Conservation (phyloP, 2,888 invertebrate genomes). For the Allophyes oxyacanthae region DNA sequence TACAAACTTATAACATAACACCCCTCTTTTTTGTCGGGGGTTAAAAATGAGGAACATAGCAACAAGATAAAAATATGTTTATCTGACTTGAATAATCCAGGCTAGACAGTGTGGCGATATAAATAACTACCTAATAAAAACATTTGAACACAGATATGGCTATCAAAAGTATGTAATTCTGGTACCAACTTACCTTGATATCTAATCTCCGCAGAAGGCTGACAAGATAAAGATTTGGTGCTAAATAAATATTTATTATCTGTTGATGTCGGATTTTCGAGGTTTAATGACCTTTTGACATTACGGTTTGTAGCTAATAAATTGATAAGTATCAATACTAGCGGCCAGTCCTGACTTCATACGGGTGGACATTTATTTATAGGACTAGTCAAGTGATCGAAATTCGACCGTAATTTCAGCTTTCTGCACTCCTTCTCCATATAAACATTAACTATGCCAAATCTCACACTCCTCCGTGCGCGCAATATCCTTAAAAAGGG, state of each 20-base stretch:
- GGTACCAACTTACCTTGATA: constrained; percentile 25
- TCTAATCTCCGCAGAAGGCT: constrained; percentile 41
- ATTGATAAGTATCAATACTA: too few relatives aligned
- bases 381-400: too few relatives aligned
- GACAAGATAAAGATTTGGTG: constrained; percentile 42
- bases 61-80: neutral
- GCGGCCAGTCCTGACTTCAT: too few relatives aligned
- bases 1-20: too few relatives aligned
- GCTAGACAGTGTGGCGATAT: constrained; percentile 39
- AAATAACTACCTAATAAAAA: constrained; percentile 3
- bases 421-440: too few relatives aligned
- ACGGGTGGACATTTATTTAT: too few relatives aligned
- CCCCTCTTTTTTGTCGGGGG: too few relatives aligned
- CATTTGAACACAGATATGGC: constrained; percentile 11
- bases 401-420: too few relatives aligned
- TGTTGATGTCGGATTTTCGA: constrained; percentile 16
- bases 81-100: constrained; percentile 35
- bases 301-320: constrained; percentile 5
- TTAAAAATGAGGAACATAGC: neutral
- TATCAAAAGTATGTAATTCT: constrained; percentile 30
- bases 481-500: too few relatives aligned
- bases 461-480: too few relatives aligned
- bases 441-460: too few relatives aligned
- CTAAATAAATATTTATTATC: constrained; percentile 46
- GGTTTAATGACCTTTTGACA: constrained; percentile 34